Conservation (phyloP, 1,140 invertebrate genomes). For the Manduca sexta region DNA sequence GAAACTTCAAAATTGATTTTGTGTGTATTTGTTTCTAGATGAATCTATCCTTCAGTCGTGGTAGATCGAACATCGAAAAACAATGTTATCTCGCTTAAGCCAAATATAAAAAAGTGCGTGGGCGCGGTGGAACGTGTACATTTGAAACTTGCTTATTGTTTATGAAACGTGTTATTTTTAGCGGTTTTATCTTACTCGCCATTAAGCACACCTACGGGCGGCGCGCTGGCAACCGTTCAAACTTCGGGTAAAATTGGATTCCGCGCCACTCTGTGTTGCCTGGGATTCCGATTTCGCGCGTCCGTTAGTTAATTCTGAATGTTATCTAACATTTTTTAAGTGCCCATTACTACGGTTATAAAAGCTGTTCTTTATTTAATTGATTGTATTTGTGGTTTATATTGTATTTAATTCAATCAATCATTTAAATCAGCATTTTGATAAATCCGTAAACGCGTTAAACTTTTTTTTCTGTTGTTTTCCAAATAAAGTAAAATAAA, state of each 20-base stretch:
- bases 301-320: not conserved
- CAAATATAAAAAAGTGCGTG: constrained; percentile 23
- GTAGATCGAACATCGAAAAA: not conserved
- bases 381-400: not conserved
- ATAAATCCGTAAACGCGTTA: no score
- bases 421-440: no score
- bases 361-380: not conserved
- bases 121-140: constrained; percentile 20
- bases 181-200: constrained; percentile 64
- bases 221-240: constrained; percentile 55
- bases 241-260: constrained; percentile 59
- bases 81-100: no score
- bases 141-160: constrained; percentile 54
- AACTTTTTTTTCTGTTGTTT: no score
- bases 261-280: constrained; percentile 23
- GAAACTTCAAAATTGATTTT: not conserved
- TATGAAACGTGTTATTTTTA: constrained; percentile 60
- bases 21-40: not conserved
- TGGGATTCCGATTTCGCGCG: constrained; percentile 27
- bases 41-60: not conserved
- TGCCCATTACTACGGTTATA: not conserved
- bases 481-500: no score
- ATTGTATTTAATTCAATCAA: no score
- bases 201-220: constrained; percentile 52
- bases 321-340: not conserved